Evolutionary conservation across 2,113 vertebrate genomes (phyloP), one percentile per base, ranked within the genome.

Genomic region (Platysteira castanea): DNA sequence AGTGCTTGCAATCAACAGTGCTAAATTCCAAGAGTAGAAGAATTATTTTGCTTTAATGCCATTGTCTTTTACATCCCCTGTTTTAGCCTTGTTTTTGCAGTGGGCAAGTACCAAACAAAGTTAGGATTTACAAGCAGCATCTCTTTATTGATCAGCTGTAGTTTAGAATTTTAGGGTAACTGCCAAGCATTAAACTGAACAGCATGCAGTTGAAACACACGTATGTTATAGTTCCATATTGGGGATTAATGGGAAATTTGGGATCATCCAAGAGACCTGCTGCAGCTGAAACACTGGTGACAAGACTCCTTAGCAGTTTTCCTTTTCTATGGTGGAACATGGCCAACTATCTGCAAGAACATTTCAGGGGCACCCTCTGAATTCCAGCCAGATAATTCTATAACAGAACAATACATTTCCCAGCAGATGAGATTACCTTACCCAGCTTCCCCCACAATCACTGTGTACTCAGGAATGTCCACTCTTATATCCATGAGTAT

Each of bases 341-440:
- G 75, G 70, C 24, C 79, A 87, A 28, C 59, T 80, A 88, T 61
- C 79, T 92, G 82, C 82, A 95, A 93, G 67, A 83, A 70, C 60
- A 79, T 88, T 92, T 90, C 71, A 77, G 90, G 84, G 39, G 56
- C 13, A 91, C 59, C 28, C 35, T 84, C 84, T 95, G 47, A 61
- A 86, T 59, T 70, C 50, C 95, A 93, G n/a, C 6, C 68, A 83
- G 31, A 20, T n/a, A 54, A 69, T 59, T 94, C 65, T n/a, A 49
- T 0, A 61, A 49, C 53, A 86, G 26, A 61, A 41, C 50, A 91
- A 37, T 2, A n/a, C 6, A 7, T 53, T 91, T 80, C 57, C 7
- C 4, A 94, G 68, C 47, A 68, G 49, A 46, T 60, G 23, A 78
- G 41, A 49, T 42, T 15, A 37, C 19, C n/a, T 73, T 64, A 41